Evolutionary conservation across 1,140 invertebrate genomes (phyloP), one percentile per base, ranked within the genome.

Genomic region (Telenomus remus): DNA sequence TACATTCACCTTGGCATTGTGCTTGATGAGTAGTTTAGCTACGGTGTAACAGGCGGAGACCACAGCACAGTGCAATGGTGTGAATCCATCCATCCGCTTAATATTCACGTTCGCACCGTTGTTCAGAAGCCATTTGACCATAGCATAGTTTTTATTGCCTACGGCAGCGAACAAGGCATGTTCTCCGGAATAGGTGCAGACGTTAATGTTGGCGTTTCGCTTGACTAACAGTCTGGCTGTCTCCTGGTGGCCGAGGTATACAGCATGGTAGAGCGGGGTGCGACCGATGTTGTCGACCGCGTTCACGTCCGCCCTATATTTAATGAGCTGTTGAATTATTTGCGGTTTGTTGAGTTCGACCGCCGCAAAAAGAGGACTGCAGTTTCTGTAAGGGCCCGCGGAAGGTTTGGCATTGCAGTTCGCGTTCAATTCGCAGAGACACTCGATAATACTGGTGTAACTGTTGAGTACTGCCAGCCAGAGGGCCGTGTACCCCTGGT

Each of bases 401-500:
- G 56, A 48, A 0, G 66, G 56, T 14, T 34, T 70, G 8, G 50
- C 42, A n/a, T 70, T 49, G 44, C 66, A 70, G 13, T 70, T 37
- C 5, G 66, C 56, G 0, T 14, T 1, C 13, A 48, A 55, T 7
- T 37, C 12, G 16, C 56, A 54, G 0, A 70, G 49, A 16, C 49
- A 53, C 3, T 70, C 66, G 11, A 70, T 15, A 0, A 70, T 63
- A 7, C 44, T 14, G 12, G 16, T 33, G 33, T 69, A 48, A 19
- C 43, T 69, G 15, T 55, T 53, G 6, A 60, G 19, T 4, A 69
- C 56, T 2, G 65, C 65, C 11, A 69, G 35, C 65, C 65, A 69
- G 0, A 69, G 35, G 12, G 65, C 49, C 3, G 56, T 69, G 50
- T 61, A 70, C 1, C 66, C 66, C 6, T 56, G 44, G 1, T 56